Evolutionary conservation across 2,113 vertebrate genomes (phyloP).

Genomic region (Caranx ignobilis): DNA sequence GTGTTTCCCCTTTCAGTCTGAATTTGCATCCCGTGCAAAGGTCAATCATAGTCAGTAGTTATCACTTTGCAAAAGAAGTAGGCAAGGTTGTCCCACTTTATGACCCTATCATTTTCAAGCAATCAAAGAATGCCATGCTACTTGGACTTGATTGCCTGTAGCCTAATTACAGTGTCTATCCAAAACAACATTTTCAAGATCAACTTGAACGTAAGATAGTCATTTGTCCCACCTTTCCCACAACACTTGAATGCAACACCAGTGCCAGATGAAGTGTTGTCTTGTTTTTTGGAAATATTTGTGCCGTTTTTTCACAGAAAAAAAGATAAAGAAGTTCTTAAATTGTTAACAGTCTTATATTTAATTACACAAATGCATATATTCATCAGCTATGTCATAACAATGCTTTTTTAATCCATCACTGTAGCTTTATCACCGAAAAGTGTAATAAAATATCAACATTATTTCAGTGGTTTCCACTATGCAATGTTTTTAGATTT

Average conservation of each 20-base stretch:
- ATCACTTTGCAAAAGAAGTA: not conserved
- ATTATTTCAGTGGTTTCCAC: not conserved
- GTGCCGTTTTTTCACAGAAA: constrained; percentile 15
- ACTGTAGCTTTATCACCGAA: not conserved
- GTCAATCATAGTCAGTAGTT: not conserved
- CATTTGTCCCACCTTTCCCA: constrained; percentile 16
- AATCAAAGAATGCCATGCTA: not conserved
- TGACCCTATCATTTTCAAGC: not conserved
- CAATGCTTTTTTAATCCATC: not conserved
- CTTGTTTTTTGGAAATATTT: constrained; percentile 44
- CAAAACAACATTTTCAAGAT: not conserved
- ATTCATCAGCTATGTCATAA: not conserved
- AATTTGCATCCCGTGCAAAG: not conserved
- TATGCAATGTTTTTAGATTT: not conserved
- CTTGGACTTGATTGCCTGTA: not conserved
- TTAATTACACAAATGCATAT: not conserved
- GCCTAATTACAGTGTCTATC: not conserved
- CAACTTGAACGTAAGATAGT: not conserved
- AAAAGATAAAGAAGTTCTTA: not conserved
- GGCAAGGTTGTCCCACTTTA: not conserved
- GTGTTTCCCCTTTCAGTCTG: not conserved
- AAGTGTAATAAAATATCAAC: not conserved
- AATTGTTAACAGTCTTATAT: not conserved
- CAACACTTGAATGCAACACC: constrained; percentile 51
- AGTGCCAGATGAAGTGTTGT: constrained; percentile 25